phyloP scores from a whole-genome alignment of 2,113 vertebrate genomes.

The Antechinus stuartii region DNA sequence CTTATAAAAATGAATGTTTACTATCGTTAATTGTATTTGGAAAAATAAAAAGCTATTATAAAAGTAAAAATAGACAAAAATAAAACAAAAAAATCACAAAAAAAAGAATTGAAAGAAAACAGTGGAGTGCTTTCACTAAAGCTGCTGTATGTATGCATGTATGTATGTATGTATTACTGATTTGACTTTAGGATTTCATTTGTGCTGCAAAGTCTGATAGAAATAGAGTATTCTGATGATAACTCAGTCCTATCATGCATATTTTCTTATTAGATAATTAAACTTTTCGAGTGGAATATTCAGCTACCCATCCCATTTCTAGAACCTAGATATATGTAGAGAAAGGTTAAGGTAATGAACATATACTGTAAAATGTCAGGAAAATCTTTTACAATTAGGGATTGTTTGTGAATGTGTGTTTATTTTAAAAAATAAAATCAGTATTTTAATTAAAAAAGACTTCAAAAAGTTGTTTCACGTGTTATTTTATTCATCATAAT shows the following conservation, averaged over 20 bases:
- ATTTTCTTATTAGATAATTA: slow-evolving; percentile 18
- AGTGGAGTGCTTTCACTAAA: slow-evolving; percentile 5
- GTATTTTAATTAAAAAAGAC: slow-evolving; percentile 18
- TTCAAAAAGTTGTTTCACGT: not conserved
- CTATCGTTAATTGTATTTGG: too few species aligned
- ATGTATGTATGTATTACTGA: not conserved
- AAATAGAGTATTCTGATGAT: slow-evolving; percentile 13
- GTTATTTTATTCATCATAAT: not conserved
- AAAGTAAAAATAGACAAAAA: too few species aligned
- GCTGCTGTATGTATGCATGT: not conserved
- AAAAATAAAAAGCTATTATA: too few species aligned
- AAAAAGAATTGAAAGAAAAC: slow-evolving; percentile 24
- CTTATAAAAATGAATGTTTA: too few species aligned
- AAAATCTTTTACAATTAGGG: not conserved
- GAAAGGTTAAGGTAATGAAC: too few species aligned
- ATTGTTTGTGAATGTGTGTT: slow-evolving; percentile 32
- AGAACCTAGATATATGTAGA: too few species aligned
- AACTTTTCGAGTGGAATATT: slow-evolving; percentile 9
- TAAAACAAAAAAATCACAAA: too few species aligned
- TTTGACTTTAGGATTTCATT: slow-evolving; percentile 40
- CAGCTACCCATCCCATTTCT: too few species aligned
- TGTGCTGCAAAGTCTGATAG: slow-evolving; percentile 21
- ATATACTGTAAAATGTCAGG: too few species aligned
- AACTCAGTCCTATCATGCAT: slow-evolving; percentile 22
- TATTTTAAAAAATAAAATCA: slow-evolving; percentile 60